Evolutionary conservation across 2,888 invertebrate genomes (phyloP).

Genomic region (Leptinotarsa tumamoca): DNA sequence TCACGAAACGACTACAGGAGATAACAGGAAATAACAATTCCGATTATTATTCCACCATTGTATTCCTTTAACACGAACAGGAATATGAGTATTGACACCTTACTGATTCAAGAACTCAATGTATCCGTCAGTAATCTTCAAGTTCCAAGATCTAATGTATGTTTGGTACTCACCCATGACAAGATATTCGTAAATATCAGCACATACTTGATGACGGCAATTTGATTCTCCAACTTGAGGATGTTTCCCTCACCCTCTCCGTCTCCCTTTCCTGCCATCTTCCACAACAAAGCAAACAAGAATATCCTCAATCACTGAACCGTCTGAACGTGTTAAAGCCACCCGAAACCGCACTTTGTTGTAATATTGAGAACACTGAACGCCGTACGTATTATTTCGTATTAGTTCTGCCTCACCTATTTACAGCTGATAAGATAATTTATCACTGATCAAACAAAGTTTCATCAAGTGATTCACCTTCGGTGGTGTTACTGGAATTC

Average conservation of each 20-base stretch:
- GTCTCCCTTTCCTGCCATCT: conserved; percentile 72
- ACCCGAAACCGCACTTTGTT: conserved; percentile 43
- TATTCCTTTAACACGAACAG: neutral
- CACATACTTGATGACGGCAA: conserved; percentile 84
- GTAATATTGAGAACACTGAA: conserved; percentile 36
- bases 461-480: conserved; percentile 48
- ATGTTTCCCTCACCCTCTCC: conserved; percentile 71
- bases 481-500: neutral
- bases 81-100: neutral
- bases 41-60: neutral
- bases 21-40: neutral
- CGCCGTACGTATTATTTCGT: conserved; percentile 44
- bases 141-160: neutral
- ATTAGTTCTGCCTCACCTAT: conserved; percentile 54
- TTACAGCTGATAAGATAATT: conserved; percentile 56
- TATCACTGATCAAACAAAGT: conserved; percentile 51
- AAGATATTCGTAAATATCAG: conserved; percentile 85
- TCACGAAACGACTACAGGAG: neutral
- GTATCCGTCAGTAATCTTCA: too few species aligned
- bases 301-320: conserved; percentile 28
- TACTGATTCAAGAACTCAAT: too few species aligned
- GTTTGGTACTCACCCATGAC: conserved; percentile 76
- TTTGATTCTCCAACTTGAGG: conserved; percentile 78
- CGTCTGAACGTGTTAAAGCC: conserved; percentile 21
- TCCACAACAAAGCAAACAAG: conserved; percentile 46